Evolutionary conservation across 1,140 invertebrate genomes (phyloP).

Genomic region (Holotrichia oblita): DNA sequence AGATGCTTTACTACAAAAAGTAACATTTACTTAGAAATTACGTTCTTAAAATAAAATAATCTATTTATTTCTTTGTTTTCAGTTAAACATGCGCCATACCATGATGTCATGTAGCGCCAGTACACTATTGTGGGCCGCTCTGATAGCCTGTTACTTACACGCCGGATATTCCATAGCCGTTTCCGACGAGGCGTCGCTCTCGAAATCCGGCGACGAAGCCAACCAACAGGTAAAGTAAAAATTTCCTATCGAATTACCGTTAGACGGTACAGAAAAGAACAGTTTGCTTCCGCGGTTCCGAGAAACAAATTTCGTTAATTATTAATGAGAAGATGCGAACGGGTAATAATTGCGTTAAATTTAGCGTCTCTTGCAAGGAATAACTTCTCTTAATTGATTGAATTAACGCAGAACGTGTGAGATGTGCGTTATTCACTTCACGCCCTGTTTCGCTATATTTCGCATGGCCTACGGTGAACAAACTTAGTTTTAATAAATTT

Average conservation of each 20-base stretch:
- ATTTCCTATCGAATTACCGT: slow-evolving; percentile 18
- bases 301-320: not conserved
- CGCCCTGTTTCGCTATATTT: no score
- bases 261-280: not conserved
- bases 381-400: not conserved
- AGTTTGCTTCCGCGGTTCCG: not conserved
- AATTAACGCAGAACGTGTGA: not conserved
- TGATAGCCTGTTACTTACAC: slow-evolving; percentile 38
- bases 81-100: slow-evolving; percentile 41
- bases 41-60: no score
- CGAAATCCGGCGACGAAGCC: slow-evolving; percentile 45
- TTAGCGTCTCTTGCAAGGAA: not conserved
- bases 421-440: no score
- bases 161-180: slow-evolving; percentile 36
- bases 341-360: not conserved
- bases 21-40: no score
- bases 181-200: slow-evolving; percentile 40
- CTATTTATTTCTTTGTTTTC: slow-evolving; percentile 24
- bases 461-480: no score
- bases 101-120: slow-evolving; percentile 16
- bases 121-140: slow-evolving; percentile 38
- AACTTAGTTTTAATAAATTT: no score
- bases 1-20: no score
- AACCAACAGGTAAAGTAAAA: slow-evolving; percentile 44
- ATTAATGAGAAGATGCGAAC: not conserved